Base-by-base conservation (phyloP, 2,888 invertebrate species). In the Boloria selene region DNA sequence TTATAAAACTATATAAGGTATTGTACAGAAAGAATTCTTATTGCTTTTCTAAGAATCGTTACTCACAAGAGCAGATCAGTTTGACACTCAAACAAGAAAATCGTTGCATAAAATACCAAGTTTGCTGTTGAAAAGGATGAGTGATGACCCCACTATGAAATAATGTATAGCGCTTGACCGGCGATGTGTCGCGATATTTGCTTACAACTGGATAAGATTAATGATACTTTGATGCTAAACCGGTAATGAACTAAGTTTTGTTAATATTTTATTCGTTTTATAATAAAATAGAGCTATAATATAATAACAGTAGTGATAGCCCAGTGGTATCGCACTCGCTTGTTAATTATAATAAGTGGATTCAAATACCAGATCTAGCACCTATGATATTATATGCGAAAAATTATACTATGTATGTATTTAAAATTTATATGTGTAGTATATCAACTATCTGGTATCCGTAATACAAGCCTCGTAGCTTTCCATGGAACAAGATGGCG, bases 101-200 rank as follows among this genome's bases (percentile, higher is more conserved):
- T 56, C 53, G 61, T 61, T 61, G 67, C 56, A 64, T 64, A 59
- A 56, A 68, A 67, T 65, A 73, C 72, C 73, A 75, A 75, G 70
- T 76, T 73, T 67, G 69, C 72, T 72, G 72, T 70, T 70, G 69
- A 44, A 56, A 67, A 71, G 73, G 73, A 79, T 78, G 78, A 79
- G 68, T 74, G 76, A 78, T 77, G 76, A 68, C 59, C 60, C 61
- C 72, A 70, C 74, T 73, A 70, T 68, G 71, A 74, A 76, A 76
- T 80, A 81, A 82, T 80, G 76, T 79, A 79, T 78, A 60, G 71
- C 62, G 69, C 72, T 83, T 83, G 86, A 85, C 86, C 85, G 77
- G 79, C 84, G 81, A 85, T 85, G 85, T 86, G 85, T 86, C 86
- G 84, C 79, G 75, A 83, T 86, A 87, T 87, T 87, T 88, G 82